A percentile compares a stretch with the other conserved stretches of the same genome.
Evolutionary conservation across 1,140 invertebrate genomes (phyloP).

Genomic region (Parasteatoda tepidariorum): DNA sequence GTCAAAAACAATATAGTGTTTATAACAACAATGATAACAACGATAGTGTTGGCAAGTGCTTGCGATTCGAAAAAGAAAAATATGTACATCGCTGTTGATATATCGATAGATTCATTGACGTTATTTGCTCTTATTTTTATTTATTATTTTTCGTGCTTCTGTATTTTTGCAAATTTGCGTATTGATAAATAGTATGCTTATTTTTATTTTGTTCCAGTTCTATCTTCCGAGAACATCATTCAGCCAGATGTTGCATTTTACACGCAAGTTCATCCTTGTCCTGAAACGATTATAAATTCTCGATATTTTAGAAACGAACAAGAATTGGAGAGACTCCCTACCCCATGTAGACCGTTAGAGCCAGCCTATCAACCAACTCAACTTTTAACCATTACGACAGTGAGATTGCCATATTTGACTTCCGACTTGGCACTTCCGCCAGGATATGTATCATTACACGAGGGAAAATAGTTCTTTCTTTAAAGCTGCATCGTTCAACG

Average conservation of each 20-base stretch:
- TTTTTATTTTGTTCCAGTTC: slow-evolving; percentile 15
- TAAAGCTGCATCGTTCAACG: too few species aligned
- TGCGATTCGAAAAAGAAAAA: too few species aligned
- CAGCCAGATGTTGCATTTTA: slow-evolving; percentile 54
- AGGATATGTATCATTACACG: slow-evolving; percentile 43
- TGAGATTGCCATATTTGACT: slow-evolving; percentile 17
- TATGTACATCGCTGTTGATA: too few species aligned
- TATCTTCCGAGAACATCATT: slow-evolving; percentile 41
- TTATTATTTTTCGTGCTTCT: too few species aligned
- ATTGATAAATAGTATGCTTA: too few species aligned
- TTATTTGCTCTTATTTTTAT: too few species aligned
- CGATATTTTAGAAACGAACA: not conserved
- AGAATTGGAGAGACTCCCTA: slow-evolving; percentile 6
- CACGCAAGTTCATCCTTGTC: slow-evolving; percentile 36
- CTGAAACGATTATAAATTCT: not conserved
- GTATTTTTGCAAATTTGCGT: too few species aligned
- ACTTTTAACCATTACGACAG: slow-evolving; percentile 42
- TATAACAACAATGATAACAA: too few species aligned
- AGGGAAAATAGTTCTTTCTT: not conserved
- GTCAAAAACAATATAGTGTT: too few species aligned
- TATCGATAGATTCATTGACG: too few species aligned
- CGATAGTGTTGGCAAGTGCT: too few species aligned
- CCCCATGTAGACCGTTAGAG: slow-evolving; percentile 29
- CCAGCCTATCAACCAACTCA: slow-evolving; percentile 56
- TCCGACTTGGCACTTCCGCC: slow-evolving; percentile 37